Evolutionary conservation across 2,888 invertebrate species (phyloP), one percentile per base, ranked within the genome.

Genomic region (Galeruca laticollis): DNA sequence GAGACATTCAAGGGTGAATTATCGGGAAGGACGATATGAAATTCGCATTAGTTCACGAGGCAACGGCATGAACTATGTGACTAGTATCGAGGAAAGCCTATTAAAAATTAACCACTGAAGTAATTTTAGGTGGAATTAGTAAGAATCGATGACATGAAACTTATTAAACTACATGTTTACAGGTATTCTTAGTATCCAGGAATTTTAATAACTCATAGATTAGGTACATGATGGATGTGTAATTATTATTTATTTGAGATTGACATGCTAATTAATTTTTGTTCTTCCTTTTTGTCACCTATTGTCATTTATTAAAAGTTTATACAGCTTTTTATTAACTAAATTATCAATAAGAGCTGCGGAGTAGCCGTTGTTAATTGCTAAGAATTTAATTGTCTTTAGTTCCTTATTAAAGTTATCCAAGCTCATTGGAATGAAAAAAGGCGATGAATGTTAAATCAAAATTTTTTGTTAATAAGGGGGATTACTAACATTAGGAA

Each of bases 51-150:
- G 56, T 20, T 31, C 65, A 57, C 57, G 33, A 47, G 54, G 43
- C 57, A 43, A n/a, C 15, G 47, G 56, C 15, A 56, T 26, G 57
- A 47, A 57, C 47, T 65, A 57, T 57, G 65, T 35, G 65, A 47
- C 65, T 47, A 57, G 33, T 47, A 47, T 47, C 47, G 57, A 57
- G 57, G 47, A 47, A 49, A 65, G 57, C 57, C 31, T 57, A 65
- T 65, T 65, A 65, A 65, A 43, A 57, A 65, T 65, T 65, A 65
- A 65, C 31, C 57, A 47, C 49, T 18, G n/a, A 57, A 57, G 57
- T 65, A 57, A 65, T 65, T 20, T 65, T 47, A 57, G 47, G 43
- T 57, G 47, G 33, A 31, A 11, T 8, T 5, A 20, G 43, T 47
- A 33, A 20, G 18, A 57, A 65, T 65, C 57, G 47, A 65, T 65